A percentile compares a stretch with the other conserved stretches of the same genome.
Conservation (phyloP, 2,797 vertebrate species). For the Cossypha niveicapilla region DNA sequence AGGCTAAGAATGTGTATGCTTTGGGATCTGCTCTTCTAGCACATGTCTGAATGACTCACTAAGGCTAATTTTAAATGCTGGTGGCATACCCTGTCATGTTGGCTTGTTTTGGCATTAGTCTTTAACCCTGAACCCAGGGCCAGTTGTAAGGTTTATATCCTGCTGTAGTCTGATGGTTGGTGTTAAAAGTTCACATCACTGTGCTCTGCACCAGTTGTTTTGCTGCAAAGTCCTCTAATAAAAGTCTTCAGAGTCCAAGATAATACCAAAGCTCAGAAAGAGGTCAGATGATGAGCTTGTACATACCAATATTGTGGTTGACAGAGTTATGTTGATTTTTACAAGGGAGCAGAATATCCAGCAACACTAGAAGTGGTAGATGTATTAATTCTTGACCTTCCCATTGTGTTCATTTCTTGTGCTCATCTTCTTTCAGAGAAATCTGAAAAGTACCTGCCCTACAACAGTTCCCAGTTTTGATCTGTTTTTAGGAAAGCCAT, state of each 20-base stretch:
- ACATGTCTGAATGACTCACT: not conserved
- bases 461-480: not conserved
- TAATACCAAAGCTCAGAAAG: not conserved
- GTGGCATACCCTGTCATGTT: not conserved
- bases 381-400: not conserved
- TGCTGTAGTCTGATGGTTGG: not conserved
- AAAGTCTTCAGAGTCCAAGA: not conserved
- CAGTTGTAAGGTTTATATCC: not conserved
- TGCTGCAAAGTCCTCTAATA: not conserved
- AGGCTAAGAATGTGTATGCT: not conserved
- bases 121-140: not conserved
- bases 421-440: not conserved
- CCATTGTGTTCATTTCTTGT: not conserved
- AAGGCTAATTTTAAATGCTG: conserved; percentile 6
- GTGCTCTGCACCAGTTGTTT: not conserved
- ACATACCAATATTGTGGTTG: not conserved
- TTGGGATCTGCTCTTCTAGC: not conserved
- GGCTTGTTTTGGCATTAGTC: not conserved
- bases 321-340: not conserved
- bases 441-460: not conserved
- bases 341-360: not conserved
- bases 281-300: not conserved
- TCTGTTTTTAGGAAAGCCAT: not conserved
- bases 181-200: not conserved
- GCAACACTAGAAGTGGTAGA: not conserved